Evolutionary conservation across 2,797 vertebrate species (phyloP).

Genomic region (Hoplostethus mediterraneus): DNA sequence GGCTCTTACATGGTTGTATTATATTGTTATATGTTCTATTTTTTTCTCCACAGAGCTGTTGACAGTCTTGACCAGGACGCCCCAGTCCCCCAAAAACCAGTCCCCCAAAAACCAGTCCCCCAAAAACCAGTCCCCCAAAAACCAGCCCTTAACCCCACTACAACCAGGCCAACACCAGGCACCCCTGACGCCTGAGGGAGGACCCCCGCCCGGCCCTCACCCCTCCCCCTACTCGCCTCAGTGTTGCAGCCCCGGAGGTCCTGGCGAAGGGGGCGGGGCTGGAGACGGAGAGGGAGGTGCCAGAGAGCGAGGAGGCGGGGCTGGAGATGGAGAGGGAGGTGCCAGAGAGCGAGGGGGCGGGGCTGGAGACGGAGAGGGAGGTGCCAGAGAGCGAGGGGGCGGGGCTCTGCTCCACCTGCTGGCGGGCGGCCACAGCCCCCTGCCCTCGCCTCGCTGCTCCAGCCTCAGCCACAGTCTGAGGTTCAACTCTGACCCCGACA

Average conservation of each 20-base stretch:
- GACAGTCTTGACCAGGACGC: constrained; percentile 41
- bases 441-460: constrained; percentile 92
- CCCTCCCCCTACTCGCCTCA: not conserved
- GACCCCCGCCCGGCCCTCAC: not conserved
- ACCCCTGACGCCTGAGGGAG: constrained; percentile 5
- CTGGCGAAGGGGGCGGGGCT: not conserved
- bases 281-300: constrained; percentile 71
- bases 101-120: constrained; percentile 24
- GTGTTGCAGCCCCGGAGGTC: not conserved
- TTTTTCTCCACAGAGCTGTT: constrained; percentile 50
- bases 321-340: constrained; percentile 71
- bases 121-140: constrained; percentile 30
- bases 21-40: not conserved
- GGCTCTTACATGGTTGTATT: too few species aligned
- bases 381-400: constrained; percentile 45
- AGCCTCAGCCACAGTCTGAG: constrained; percentile 94
- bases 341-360: constrained; percentile 27
- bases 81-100: constrained; percentile 50
- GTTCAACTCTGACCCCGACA: constrained; percentile 93
- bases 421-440: constrained; percentile 90
- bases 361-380: constrained; percentile 59
- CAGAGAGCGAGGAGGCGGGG: constrained; percentile 19
- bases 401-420: constrained; percentile 88
- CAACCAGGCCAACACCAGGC: not conserved
- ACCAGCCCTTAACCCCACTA: constrained; percentile 52